phyloP scores from a whole-genome alignment of 2,888 invertebrate genomes.

The Disparrhopalites patrizii region DNA sequence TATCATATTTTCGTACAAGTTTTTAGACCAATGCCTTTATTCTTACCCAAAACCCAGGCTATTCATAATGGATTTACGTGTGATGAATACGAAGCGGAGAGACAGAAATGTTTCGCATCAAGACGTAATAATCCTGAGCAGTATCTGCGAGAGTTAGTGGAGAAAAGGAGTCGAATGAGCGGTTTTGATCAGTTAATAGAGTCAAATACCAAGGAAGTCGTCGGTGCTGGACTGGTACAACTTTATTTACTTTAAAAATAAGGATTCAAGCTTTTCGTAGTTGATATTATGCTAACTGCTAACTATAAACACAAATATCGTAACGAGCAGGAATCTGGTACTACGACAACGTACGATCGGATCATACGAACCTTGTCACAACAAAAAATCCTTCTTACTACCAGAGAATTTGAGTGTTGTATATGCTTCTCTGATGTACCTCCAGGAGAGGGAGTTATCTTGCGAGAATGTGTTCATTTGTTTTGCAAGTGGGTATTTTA shows the following conservation, averaged over 20 bases:
- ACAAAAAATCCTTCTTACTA: constrained; percentile 50
- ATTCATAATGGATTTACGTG: constrained; percentile 76
- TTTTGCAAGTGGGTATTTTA: constrained; percentile 70
- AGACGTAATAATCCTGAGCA: constrained; percentile 1
- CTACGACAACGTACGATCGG: background rate
- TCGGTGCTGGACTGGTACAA: no score
- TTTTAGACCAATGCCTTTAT: no score
- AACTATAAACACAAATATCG: no score
- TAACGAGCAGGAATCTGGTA: no score
- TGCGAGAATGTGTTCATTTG: constrained; percentile 80
- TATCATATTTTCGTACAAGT: no score
- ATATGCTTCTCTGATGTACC: constrained; percentile 70
- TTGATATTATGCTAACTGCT: background rate
- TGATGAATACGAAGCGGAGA: constrained; percentile 68
- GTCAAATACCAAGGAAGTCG: no score
- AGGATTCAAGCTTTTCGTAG: no score
- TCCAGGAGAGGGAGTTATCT: constrained; percentile 65
- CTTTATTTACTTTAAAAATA: no score
- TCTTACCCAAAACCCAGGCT: no score
- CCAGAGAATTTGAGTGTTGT: constrained; percentile 73
- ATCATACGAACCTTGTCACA: background rate
- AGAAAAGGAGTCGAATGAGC: constrained; percentile 16
- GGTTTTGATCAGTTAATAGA: constrained; percentile 28
- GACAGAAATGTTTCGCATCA: constrained; percentile 46
- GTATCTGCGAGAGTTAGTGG: constrained; percentile 23